phyloP scores from a whole-genome alignment of 2,888 invertebrate genomes.

The Deilephila elpenor region DNA sequence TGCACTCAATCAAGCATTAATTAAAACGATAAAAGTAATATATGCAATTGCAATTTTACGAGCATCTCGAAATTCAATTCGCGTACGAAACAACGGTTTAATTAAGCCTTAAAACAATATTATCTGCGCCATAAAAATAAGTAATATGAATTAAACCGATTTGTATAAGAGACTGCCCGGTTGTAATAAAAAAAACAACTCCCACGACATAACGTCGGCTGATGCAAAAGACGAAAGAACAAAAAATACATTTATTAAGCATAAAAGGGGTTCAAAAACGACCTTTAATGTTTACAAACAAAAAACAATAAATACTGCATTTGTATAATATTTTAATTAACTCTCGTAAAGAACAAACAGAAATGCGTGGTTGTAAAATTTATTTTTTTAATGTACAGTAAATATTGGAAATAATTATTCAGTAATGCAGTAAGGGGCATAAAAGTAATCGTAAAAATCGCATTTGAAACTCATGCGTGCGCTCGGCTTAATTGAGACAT shows the following conservation, averaged over 20 bases:
- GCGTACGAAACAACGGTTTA: conserved; percentile 27
- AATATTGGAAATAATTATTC: conserved; percentile 45
- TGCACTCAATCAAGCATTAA: neutral
- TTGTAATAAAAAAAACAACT: conserved; percentile 43
- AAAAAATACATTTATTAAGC: conserved; percentile 23
- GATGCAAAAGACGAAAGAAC: conserved; percentile 19
- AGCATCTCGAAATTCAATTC: neutral
- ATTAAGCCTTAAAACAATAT: conserved; percentile 36
- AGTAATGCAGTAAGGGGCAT: conserved; percentile 49
- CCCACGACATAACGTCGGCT: conserved; percentile 37
- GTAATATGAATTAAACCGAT: conserved; percentile 21
- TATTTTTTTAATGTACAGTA: conserved; percentile 38
- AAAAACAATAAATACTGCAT: conserved; percentile 2
- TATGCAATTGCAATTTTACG: conserved; percentile 9
- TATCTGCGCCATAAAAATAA: conserved; percentile 17
- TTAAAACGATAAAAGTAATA: conserved; percentile 27
- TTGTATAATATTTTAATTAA: conserved; percentile 32
- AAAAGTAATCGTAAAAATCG: conserved; percentile 56
- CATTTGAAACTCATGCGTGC: conserved; percentile 53
- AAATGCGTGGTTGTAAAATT: conserved; percentile 32
- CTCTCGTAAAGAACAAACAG: conserved; percentile 32
- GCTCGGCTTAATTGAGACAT: conserved; percentile 63
- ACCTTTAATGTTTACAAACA: neutral
- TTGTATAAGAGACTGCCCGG: neutral
- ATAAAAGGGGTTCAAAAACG: conserved; percentile 31